phyloP scores from a whole-genome alignment of 2,888 invertebrate genomes.

The Dynastes grantii region DNA sequence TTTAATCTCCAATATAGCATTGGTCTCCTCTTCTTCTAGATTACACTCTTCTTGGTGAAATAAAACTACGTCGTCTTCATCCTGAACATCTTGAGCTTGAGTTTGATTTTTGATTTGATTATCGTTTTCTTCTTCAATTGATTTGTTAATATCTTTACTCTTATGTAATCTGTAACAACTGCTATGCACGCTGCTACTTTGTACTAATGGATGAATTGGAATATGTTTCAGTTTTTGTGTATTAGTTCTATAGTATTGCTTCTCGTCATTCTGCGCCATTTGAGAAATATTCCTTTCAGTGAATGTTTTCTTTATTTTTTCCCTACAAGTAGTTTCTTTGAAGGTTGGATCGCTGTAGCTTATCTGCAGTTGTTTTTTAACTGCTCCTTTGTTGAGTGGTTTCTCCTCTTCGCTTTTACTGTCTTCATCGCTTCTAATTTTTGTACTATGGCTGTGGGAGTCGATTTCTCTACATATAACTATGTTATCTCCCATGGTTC shows the following conservation, averaged over 20 bases:
- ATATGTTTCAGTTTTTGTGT: constrained; percentile 30
- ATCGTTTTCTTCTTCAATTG: constrained; percentile 34
- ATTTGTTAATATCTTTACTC: constrained; percentile 14
- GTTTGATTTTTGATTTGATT: constrained; percentile 6
- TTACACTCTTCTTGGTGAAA: constrained; percentile 15
- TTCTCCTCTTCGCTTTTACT: background rate
- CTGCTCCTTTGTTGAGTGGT: constrained; percentile 4
- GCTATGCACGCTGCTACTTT: constrained; percentile 24
- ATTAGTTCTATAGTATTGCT: background rate
- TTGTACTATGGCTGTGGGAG: background rate
- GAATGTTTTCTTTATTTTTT: constrained; percentile 12
- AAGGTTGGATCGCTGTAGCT: constrained; percentile 36
- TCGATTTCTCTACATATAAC: constrained; percentile 40
- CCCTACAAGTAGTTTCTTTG: constrained; percentile 13
- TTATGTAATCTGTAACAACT: constrained; percentile 31
- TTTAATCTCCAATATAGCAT: constrained; percentile 8
- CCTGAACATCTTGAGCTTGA: background rate
- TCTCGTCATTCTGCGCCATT: constrained; percentile 2
- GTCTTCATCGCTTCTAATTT: background rate
- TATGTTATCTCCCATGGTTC: constrained; percentile 28
- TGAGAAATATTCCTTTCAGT: constrained; percentile 22
- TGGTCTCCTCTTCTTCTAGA: constrained; percentile 16
- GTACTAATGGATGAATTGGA: constrained; percentile 33
- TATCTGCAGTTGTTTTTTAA: constrained; percentile 30
- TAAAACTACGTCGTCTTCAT: background rate